Evolutionary conservation across 2,797 vertebrate genomes (phyloP).

Genomic region (Hypotaenidia philippensis): DNA sequence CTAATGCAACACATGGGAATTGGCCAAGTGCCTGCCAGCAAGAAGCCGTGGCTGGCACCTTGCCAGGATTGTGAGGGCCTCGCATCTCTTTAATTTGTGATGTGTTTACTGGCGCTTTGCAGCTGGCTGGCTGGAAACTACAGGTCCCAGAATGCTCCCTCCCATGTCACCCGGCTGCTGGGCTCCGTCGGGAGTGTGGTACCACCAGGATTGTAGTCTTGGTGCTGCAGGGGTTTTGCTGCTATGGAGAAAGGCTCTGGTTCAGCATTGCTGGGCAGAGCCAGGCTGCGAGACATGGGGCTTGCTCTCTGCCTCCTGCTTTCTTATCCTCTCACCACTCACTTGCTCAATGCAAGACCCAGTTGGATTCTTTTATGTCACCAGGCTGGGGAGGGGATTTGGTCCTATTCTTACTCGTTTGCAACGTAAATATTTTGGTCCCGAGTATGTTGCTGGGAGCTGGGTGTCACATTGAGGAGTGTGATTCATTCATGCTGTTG

Average conservation of each 20-base stretch:
- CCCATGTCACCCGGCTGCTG: neutral
- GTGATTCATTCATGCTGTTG: slow-evolving; percentile 71
- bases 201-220: rapidly evolving
- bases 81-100: neutral
- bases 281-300: neutral
- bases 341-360: neutral
- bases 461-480: slow-evolving; percentile 44
- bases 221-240: neutral
- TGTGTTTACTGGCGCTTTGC: neutral
- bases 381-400: neutral
- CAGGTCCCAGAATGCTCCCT: slow-evolving; percentile 53
- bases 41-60: neutral
- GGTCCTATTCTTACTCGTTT: slow-evolving; percentile 27
- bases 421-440: slow-evolving; percentile 65
- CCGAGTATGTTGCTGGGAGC: slow-evolving; percentile 52
- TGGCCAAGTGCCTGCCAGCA: neutral
- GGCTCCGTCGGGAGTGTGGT: rapidly evolving
- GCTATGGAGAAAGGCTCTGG: neutral
- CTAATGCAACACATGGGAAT: neutral
- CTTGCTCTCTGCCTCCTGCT: neutral
- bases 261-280: neutral
- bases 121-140: slow-evolving; percentile 47
- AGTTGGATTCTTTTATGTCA: slow-evolving; percentile 10
- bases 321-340: neutral
- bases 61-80: neutral